Evolutionary conservation across 2,797 vertebrate species (phyloP).

Genomic region (Orientallactaga sibirica): DNA sequence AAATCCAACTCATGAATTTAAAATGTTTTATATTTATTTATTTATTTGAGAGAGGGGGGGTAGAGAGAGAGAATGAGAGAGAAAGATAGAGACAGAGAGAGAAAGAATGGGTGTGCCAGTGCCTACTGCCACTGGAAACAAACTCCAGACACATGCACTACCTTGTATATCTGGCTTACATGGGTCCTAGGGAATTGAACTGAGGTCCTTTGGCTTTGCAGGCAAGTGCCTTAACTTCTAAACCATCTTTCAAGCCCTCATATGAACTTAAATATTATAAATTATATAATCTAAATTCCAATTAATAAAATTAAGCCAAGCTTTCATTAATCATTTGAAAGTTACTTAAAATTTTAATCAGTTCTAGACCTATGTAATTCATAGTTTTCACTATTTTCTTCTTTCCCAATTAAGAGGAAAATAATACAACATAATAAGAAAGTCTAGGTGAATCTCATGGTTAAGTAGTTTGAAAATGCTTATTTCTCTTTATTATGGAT

Average conservation of each 20-base stretch:
- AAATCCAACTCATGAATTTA: background rate
- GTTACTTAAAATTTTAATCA: background rate
- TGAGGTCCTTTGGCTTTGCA: too few species aligned
- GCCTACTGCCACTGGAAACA: too few species aligned
- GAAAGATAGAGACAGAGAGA: too few species aligned
- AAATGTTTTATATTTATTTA: too few species aligned
- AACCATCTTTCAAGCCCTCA: too few species aligned
- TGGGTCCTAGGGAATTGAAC: too few species aligned
- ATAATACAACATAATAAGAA: background rate
- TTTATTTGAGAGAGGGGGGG: too few species aligned
- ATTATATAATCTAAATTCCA: background rate
- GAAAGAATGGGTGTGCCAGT: too few species aligned
- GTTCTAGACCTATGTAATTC: background rate
- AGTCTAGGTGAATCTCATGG: background rate
- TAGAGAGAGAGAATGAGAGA: too few species aligned
- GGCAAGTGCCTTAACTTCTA: too few species aligned
- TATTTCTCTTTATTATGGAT: background rate
- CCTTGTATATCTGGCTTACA: too few species aligned
- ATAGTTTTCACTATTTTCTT: slow-evolving; percentile 22
- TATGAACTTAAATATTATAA: background rate
- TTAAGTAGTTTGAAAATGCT: background rate
- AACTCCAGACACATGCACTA: too few species aligned
- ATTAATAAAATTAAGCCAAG: slow-evolving; percentile 15
- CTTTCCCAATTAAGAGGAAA: background rate
- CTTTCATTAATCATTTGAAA: background rate